Evolutionary conservation across 2,888 invertebrate genomes (phyloP).

Genomic region (Drosophila subsilvestris): DNA sequence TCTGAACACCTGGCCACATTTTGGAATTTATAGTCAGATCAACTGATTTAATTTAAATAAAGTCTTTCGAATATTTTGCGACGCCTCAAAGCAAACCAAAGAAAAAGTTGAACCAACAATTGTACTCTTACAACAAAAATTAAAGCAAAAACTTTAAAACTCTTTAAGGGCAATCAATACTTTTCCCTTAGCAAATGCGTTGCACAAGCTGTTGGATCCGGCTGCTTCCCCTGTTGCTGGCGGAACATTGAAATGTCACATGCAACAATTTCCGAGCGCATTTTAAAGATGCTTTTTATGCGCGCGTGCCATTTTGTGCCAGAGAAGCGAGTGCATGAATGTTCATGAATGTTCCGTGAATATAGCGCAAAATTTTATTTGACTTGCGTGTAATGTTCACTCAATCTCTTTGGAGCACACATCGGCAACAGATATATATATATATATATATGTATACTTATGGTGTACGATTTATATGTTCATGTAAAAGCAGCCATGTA

Average conservation of each 20-base stretch:
- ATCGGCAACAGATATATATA: constrained; percentile 14
- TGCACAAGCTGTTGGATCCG: background rate
- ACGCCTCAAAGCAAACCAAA: too few species aligned
- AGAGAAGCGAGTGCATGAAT: constrained; percentile 34
- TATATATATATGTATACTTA: background rate
- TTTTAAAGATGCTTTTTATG: constrained; percentile 75
- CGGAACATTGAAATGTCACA: constrained; percentile 64
- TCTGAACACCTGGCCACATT: too few species aligned
- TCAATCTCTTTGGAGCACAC: constrained; percentile 33
- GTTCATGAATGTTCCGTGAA: constrained; percentile 14
- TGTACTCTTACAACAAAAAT: too few species aligned
- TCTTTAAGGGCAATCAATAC: background rate
- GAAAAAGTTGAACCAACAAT: too few species aligned
- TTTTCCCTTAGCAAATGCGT: background rate
- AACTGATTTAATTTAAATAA: too few species aligned
- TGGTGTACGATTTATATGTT: too few species aligned
- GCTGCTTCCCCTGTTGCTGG: background rate
- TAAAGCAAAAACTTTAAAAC: too few species aligned
- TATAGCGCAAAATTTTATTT: constrained; percentile 65
- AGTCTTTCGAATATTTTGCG: too few species aligned
- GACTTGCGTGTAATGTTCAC: constrained; percentile 70
- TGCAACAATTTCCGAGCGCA: constrained; percentile 76
- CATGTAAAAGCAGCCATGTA: constrained; percentile 37
- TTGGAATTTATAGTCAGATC: too few species aligned
- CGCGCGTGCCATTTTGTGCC: constrained; percentile 62